phyloP scores from a whole-genome alignment of 1,140 invertebrate genomes.

The Bursaphelenchus mucronatus region DNA sequence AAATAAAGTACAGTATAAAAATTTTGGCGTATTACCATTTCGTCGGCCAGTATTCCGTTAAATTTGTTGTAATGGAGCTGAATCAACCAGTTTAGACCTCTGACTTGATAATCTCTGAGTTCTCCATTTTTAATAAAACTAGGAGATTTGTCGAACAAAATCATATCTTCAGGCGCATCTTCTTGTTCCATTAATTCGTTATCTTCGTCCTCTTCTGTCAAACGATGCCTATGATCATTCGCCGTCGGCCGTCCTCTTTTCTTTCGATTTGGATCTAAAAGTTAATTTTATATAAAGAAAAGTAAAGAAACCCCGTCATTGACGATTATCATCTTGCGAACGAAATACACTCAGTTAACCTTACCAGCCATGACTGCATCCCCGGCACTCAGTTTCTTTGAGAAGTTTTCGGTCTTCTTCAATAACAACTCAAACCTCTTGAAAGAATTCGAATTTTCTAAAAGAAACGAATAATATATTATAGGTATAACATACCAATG shows the following conservation, averaged over 20 bases:
- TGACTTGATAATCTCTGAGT: conserved; percentile 95
- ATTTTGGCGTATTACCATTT: conserved; percentile 71
- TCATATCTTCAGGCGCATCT: conserved; percentile 64
- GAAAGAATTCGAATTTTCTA: conserved; percentile 30
- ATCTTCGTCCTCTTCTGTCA: conserved; percentile 99
- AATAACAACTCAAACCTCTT: conserved; percentile 38
- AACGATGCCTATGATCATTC: conserved; percentile 79
- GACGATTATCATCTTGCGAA: no score
- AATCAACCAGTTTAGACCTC: conserved; percentile 94
- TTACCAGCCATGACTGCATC: conserved; percentile 10
- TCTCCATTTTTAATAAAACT: conserved; percentile 71
- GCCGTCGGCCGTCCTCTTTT: no score
- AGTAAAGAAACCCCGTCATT: neutral
- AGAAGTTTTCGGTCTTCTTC: conserved; percentile 47
- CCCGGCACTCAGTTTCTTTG: conserved; percentile 40
- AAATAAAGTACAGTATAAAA: conserved; percentile 27
- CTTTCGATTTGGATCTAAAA: neutral
- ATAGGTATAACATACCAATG: neutral
- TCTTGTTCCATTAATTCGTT: conserved; percentile 89
- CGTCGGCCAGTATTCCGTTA: conserved; percentile 97
- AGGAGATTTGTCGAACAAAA: conserved; percentile 53
- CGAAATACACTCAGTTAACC: no score
- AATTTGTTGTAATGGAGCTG: conserved; percentile 97
- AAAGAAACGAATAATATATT: neutral
- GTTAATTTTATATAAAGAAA: neutral